Base-by-base conservation (phyloP, 1,140 invertebrate species). In the Zaprionus capensis region DNA sequence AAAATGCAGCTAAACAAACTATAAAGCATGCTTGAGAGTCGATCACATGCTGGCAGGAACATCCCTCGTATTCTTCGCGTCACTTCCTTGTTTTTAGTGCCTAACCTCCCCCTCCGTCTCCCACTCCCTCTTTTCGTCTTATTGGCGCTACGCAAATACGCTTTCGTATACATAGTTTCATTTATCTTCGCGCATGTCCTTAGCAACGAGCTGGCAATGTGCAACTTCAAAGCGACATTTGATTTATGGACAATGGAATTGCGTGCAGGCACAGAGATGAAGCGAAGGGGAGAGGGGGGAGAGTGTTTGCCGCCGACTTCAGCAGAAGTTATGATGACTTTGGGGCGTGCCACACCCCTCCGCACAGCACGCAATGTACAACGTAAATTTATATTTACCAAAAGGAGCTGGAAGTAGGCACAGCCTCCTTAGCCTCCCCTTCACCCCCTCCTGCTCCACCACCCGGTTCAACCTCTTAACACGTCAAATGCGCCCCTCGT, bases 221-320 rank as follows among this genome's bases (percentile, higher is more conserved):
- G 56, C 56, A 87, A 88, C 84, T 83, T 78, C 81, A 88, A 88
- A 83, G 78, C 78, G 76, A 88, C 84, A 87, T 87, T 84, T 87
- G 84, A 87, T 87, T 87, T 88, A 87, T 90, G 85, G 44, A 82
- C 82, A 75, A 51, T 78, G 80, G 57, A 41, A 63, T 41, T 77
- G 76, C 14, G 22, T 38, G 28, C 12, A 24, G 7, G 28, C 28
- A 31, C 28, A n/a, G 7, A 9, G 9, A 26, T 14, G 59, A 26
- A 56, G 59, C 20, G 41, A 26, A 46, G 63, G 36, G 44, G 41
- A 49, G 55, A 36, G 62, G 53, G 11, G n/a, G n/a, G 12, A 15
- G 17, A 11, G 22, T 31, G 24, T 31, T 7, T 44, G 41, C 41
- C 6, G 6, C 41, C 44, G 70, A 70, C 70, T 64, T 17, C 58